These are phyloP conservation scores for Graphium colonna DNA, from an alignment of 2,888 invertebrate species.

Conservation along the genomic window DNA sequence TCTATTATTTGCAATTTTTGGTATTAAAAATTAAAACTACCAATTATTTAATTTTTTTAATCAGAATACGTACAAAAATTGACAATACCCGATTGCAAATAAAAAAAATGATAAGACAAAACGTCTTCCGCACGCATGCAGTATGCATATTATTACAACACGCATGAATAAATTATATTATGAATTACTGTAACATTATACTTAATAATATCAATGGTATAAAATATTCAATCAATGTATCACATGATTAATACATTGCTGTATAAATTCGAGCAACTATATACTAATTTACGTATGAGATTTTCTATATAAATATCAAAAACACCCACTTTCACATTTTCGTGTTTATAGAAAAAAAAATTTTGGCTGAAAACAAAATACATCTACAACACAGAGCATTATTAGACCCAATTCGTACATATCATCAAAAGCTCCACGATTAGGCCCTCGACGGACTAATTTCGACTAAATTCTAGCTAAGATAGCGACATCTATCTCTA, in stretches of 20 bases:
- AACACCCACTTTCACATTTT: constrained; percentile 4
- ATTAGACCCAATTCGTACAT: constrained; percentile 3
- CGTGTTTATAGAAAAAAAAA: constrained; percentile 5
- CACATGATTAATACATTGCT: constrained; percentile 16
- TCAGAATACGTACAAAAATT: constrained; percentile 18
- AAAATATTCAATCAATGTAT: constrained; percentile 41
- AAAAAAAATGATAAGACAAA: constrained; percentile 4
- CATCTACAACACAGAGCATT: constrained; percentile 14
- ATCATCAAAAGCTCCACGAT: background rate
- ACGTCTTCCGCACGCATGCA: constrained; percentile 1
- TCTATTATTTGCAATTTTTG: too few relatives aligned
- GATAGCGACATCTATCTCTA: background rate
- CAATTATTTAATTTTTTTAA: constrained; percentile 9
- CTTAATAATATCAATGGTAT: constrained; percentile 66
- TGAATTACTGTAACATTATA: constrained; percentile 28
- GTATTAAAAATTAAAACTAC: background rate
- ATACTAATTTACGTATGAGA: constrained; percentile 18
- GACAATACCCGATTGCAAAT: constrained; percentile 18
- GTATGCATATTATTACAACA: constrained; percentile 14
- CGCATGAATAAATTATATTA: constrained; percentile 23
- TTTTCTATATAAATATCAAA: constrained; percentile 14
- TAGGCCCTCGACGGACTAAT: background rate
- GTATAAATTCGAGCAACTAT: constrained; percentile 16
- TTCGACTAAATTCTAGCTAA: background rate
- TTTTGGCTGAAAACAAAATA: constrained; percentile 5